These are phyloP conservation scores for Thaumetopoea pityocampa DNA, from an alignment of 1,140 invertebrate species.

Conservation along the genomic window DNA sequence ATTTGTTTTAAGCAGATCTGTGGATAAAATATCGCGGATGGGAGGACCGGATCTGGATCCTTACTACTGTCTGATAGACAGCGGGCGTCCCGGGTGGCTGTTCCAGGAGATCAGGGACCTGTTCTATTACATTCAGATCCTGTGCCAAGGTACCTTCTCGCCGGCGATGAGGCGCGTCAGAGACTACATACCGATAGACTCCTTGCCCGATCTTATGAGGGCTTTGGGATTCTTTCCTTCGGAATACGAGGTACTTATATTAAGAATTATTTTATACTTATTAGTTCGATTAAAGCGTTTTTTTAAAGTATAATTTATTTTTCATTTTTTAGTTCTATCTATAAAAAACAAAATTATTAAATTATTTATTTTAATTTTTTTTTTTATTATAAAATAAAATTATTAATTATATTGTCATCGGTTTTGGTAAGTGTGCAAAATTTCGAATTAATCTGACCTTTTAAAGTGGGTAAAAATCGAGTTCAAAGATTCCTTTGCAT, in stretches of 20 bases:
- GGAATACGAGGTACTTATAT: slow-evolving; percentile 83
- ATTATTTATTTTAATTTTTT: no score
- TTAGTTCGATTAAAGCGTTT: no score
- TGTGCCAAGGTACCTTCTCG: slow-evolving; percentile 81
- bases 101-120: slow-evolving; percentile 83
- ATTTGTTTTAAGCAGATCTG: slow-evolving; percentile 64
- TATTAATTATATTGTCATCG: no score
- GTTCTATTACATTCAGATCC: slow-evolving; percentile 85
- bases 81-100: slow-evolving; percentile 78
- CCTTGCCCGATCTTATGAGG: slow-evolving; percentile 83
- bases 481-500: no score
- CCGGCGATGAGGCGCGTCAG: slow-evolving; percentile 76
- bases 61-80: slow-evolving; percentile 77
- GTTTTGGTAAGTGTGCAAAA: background rate
- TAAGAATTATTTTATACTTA: no score
- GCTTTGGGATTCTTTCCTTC: slow-evolving; percentile 85
- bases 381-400: no score
- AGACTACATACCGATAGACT: slow-evolving; percentile 77
- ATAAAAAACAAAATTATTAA: no score
- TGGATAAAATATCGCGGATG: slow-evolving; percentile 68
- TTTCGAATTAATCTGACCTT: background rate
- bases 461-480: background rate
- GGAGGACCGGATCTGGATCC: slow-evolving; percentile 77
- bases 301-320: no score
- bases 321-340: no score